Evolutionary conservation across 2,113 vertebrate species (phyloP).

Genomic region (Vulpes vulpes): DNA sequence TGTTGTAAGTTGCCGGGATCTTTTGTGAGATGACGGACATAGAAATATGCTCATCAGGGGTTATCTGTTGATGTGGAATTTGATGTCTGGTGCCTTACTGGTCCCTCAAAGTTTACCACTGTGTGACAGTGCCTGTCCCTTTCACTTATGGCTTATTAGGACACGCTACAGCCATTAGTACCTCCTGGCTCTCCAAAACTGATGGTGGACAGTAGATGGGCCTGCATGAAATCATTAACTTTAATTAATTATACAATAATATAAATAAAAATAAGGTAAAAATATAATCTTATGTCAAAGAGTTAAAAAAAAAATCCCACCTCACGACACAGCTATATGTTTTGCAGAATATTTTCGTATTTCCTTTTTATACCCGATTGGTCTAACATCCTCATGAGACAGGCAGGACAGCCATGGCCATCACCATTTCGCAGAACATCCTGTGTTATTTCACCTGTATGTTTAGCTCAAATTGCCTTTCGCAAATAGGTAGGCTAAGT

Average conservation of each 20-base stretch:
- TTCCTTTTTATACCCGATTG: background rate
- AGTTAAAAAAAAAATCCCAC: background rate
- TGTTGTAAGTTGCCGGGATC: conserved; percentile 39
- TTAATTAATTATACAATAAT: background rate
- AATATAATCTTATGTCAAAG: background rate
- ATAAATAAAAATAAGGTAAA: conserved; percentile 3
- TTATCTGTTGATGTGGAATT: conserved; percentile 58
- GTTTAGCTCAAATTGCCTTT: background rate
- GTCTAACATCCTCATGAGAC: background rate
- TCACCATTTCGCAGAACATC: background rate
- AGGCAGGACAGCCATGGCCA: background rate
- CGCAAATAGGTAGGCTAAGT: background rate
- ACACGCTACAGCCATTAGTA: background rate
- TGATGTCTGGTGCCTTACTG: conserved; percentile 54
- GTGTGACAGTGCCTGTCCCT: background rate
- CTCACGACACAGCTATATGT: background rate
- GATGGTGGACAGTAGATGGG: background rate
- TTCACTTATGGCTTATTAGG: background rate
- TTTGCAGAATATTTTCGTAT: background rate
- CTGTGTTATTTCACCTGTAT: background rate
- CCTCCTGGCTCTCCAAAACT: background rate
- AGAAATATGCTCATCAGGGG: conserved; percentile 62
- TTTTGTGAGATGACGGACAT: conserved; percentile 62
- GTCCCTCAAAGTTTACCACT: conserved; percentile 26
- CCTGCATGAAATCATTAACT: background rate